These are phyloP conservation scores for Herpetotheres cachinnans DNA, from an alignment of 2,113 vertebrate genomes.

Conservation along the genomic window DNA sequence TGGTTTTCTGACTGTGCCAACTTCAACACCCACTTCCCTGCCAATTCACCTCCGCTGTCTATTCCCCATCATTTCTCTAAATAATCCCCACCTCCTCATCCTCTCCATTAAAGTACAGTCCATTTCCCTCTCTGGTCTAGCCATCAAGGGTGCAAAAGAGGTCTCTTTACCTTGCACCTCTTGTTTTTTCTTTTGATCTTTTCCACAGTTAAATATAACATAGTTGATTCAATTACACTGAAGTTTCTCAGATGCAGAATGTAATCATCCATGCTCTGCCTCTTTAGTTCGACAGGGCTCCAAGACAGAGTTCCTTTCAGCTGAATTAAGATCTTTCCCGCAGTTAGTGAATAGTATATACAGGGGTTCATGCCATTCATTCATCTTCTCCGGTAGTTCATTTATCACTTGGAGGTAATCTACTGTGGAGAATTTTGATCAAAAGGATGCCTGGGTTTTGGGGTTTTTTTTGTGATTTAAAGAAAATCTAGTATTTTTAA, in stretches of 20 bases:
- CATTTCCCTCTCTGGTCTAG: neutral
- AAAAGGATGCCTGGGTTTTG: neutral
- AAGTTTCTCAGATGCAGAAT: conserved; percentile 28
- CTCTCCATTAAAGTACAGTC: neutral
- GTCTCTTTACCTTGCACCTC: neutral
- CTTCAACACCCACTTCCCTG: neutral
- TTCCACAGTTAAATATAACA: neutral
- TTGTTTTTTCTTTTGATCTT: neutral
- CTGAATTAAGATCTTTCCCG: conserved; percentile 53
- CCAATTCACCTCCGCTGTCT: neutral
- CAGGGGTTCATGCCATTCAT: conserved; percentile 38
- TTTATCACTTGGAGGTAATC: conserved; percentile 58
- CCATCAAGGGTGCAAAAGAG: neutral
- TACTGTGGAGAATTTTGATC: conserved; percentile 58
- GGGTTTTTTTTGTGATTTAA: neutral
- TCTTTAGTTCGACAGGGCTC: conserved; percentile 23
- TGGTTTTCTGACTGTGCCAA: neutral
- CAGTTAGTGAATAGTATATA: conserved; percentile 33
- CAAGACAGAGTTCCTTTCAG: conserved; percentile 32
- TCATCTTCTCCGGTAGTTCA: conserved; percentile 50
- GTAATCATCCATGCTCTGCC: conserved; percentile 28
- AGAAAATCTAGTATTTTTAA: neutral
- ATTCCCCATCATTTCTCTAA: neutral
- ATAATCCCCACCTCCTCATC: neutral
- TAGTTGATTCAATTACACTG: neutral